These are phyloP conservation scores for Epinotia nisella DNA, from an alignment of 2,888 invertebrate genomes.

Conservation along the genomic window DNA sequence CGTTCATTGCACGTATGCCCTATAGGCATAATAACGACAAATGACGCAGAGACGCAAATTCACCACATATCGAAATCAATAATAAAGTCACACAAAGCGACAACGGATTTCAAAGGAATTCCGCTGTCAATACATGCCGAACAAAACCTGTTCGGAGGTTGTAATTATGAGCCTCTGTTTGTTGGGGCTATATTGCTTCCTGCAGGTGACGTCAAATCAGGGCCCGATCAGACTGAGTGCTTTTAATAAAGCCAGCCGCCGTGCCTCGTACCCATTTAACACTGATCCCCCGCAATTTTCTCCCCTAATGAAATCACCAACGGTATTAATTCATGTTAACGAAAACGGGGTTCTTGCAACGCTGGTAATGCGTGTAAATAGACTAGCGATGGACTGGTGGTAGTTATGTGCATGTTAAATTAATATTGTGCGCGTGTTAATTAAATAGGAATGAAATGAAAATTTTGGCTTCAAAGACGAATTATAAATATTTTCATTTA, in stretches of 20 bases:
- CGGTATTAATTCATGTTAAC: conserved; percentile 48
- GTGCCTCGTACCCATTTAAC: conserved; percentile 53
- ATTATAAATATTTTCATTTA: not conserved
- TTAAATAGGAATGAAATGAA: conserved; percentile 37
- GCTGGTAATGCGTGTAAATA: conserved; percentile 43
- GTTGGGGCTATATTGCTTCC: conserved; percentile 73
- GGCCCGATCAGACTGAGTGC: conserved; percentile 78
- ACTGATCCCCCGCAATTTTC: conserved; percentile 39
- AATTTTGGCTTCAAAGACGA: conserved; percentile 29
- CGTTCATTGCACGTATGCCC: conserved; percentile 21
- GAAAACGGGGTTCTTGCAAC: conserved; percentile 39
- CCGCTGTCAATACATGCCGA: conserved; percentile 70
- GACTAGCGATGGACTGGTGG: conserved; percentile 39
- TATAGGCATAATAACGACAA: conserved; percentile 19
- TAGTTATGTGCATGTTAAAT: conserved; percentile 43
- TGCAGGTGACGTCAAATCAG: conserved; percentile 78
- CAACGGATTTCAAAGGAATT: conserved; percentile 68
- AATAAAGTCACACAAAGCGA: conserved; percentile 68
- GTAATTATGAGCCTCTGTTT: conserved; percentile 73
- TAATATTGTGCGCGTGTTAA: conserved; percentile 38
- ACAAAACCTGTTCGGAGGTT: conserved; percentile 61
- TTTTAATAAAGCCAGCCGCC: conserved; percentile 75
- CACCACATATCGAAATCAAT: conserved; percentile 57
- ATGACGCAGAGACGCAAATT: conserved; percentile 49
- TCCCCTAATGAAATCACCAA: conserved; percentile 43